Evolutionary conservation across 2,113 vertebrate species (phyloP).

Genomic region (Andinoacara biseriatus): DNA sequence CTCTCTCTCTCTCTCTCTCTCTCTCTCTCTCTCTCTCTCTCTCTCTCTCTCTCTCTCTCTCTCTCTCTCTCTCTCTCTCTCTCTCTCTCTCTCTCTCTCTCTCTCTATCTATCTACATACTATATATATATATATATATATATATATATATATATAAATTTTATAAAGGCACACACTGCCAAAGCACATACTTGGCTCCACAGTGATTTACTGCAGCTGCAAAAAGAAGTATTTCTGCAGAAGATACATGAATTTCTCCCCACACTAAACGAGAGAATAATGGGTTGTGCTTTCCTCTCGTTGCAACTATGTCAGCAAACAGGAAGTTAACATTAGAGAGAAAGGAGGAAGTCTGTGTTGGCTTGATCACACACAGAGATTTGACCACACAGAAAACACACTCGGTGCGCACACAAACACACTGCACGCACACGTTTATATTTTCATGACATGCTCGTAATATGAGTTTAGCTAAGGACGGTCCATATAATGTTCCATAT

Average conservation of each 20-base stretch:
- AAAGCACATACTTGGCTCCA: not conserved
- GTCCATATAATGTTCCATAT: not conserved
- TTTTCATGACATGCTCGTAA: not conserved
- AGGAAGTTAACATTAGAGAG: constrained; percentile 57
- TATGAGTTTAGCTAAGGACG: not conserved
- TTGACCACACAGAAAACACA: constrained; percentile 13
- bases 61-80: no score
- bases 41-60: no score
- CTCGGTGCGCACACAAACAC: not conserved
- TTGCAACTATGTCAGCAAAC: constrained; percentile 26
- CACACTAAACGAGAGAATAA: not conserved
- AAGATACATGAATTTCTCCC: not conserved
- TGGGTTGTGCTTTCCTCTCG: constrained; percentile 18
- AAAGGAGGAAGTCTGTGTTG: constrained; percentile 49
- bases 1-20: not conserved
- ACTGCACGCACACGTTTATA: not conserved
- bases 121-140: no score
- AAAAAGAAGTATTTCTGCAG: not conserved
- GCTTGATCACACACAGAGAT: constrained; percentile 42
- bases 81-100: no score
- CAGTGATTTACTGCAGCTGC: constrained; percentile 18
- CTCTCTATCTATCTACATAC: no score
- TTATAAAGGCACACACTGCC: constrained; percentile 12
- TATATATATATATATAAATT: constrained; percentile 7
- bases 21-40: no score